Evolutionary conservation across 2,113 vertebrate genomes (phyloP), one percentile per base, ranked within the genome.

Genomic region (Grallaria varia): DNA sequence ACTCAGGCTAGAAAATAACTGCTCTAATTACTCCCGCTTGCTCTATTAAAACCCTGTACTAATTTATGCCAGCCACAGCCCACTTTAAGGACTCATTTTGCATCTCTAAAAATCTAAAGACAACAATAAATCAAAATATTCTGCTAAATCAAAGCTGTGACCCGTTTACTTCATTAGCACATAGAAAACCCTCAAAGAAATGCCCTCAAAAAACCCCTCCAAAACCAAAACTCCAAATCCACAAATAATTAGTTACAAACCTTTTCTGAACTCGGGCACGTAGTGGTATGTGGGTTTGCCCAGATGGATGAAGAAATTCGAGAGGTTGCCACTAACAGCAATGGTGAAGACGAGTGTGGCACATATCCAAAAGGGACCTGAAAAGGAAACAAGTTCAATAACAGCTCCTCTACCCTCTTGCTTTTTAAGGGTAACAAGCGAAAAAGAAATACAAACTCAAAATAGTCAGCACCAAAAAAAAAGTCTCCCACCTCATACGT

Each of bases 291-390:
- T 89, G 42, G 98, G 98, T 63, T 98, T 95, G 91, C 98, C 98
- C 52, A 97, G 83, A 68, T 99, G 96, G 58, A 98, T 97, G 80
- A 99, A 95, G 96, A 99, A 99, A 90, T 98, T 99, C 4, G 99
- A 99, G 69, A 99, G 97, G 89, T 99, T 99, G 94, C 99, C 99
- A 96, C 99, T 99, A 76, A 99, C 99, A 69, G 98, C 99, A 67
- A 99, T 98, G 93, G 99, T 98, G 97, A 99, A 99, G 68, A 99
- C 99, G 2, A 99, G 97, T 0, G 99, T 99, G 85, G 99, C 99
- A 94, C 99, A 99, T 95, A 99, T 99, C 99, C 99, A 99, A 89
- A 99, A 99, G 9, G 99, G 99, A 93, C 99, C 99, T 99, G 84
- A 62, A 94, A 96, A 84, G 31, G 49, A 93, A 92, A 94, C 47